Evolutionary conservation across 1,140 invertebrate genomes (phyloP).

Genomic region (Aphelenchoides avenae): DNA sequence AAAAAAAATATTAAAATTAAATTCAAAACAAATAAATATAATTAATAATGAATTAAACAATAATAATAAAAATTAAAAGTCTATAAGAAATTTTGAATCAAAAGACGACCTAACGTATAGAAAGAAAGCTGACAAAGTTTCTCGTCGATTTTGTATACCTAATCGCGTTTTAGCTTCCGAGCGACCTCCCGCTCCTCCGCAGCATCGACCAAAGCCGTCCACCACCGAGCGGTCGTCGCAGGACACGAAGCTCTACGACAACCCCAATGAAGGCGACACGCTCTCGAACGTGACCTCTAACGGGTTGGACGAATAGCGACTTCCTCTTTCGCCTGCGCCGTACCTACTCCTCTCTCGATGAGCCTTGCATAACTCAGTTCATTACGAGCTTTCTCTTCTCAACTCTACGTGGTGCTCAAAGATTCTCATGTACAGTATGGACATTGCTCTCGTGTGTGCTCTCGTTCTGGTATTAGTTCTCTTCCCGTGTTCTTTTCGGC

Average conservation of each 20-base stretch:
- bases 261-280: conserved; percentile 7
- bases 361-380: too few relatives aligned
- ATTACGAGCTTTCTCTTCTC: too few relatives aligned
- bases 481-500: too few relatives aligned
- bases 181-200: conserved; percentile 2
- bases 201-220: background rate
- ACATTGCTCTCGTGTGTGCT: too few relatives aligned
- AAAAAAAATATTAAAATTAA: background rate
- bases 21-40: background rate
- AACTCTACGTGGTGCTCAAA: too few relatives aligned
- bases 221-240: background rate
- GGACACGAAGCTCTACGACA: conserved; percentile 3
- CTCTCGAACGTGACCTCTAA: conserved; percentile 12
- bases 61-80: background rate
- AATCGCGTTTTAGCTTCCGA: background rate
- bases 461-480: too few relatives aligned
- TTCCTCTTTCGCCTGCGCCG: too few relatives aligned
- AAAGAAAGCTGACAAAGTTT: background rate
- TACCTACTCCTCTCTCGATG: too few relatives aligned
- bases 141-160: background rate
- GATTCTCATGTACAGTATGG: too few relatives aligned
- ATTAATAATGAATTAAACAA: background rate
- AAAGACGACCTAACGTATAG: background rate
- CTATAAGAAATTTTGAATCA: background rate
- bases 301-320: too few relatives aligned